These are phyloP conservation scores for Galerucella pusilla DNA, from an alignment of 2,888 invertebrate species.

Conservation along the genomic window DNA sequence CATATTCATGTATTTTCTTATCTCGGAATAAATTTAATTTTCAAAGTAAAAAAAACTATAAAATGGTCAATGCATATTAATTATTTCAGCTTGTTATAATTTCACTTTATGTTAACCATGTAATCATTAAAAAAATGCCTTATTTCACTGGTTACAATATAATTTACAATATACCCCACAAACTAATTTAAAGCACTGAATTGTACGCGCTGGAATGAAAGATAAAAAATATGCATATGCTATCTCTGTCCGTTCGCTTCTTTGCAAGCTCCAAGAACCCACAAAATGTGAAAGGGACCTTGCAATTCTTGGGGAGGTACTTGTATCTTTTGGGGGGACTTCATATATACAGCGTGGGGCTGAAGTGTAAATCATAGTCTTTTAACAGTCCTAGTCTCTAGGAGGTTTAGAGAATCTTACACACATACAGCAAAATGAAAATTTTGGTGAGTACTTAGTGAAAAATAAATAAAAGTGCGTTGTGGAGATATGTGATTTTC, in stretches of 20 bases:
- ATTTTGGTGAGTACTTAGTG: constrained; percentile 58
- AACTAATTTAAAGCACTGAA: background rate
- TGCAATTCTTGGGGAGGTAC: constrained; percentile 55
- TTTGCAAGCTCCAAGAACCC: constrained; percentile 40
- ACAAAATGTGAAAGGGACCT: constrained; percentile 62
- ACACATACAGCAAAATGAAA: constrained; percentile 56
- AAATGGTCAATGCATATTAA: too few relatives aligned
- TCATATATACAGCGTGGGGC: constrained; percentile 59
- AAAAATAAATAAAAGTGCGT: background rate
- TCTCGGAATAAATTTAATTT: too few relatives aligned
- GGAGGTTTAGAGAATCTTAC: constrained; percentile 57
- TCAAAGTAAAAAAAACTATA: too few relatives aligned
- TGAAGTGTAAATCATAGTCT: constrained; percentile 53
- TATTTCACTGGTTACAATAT: background rate
- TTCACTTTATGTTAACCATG: too few relatives aligned
- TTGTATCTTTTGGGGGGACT: constrained; percentile 54
- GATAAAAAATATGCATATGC: constrained; percentile 21
- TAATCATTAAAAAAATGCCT: too few relatives aligned
- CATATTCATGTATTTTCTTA: too few relatives aligned
- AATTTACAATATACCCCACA: background rate
- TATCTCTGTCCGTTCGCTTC: constrained; percentile 29
- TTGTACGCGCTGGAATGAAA: background rate
- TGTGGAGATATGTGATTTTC: constrained; percentile 8
- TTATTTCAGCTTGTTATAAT: too few relatives aligned
- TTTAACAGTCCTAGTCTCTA: constrained; percentile 63